Percentiles rank a stretch among this genome's conserved stretches.
phyloP scores from a whole-genome alignment of 2,888 invertebrate species.

The Oscheius onirici region DNA sequence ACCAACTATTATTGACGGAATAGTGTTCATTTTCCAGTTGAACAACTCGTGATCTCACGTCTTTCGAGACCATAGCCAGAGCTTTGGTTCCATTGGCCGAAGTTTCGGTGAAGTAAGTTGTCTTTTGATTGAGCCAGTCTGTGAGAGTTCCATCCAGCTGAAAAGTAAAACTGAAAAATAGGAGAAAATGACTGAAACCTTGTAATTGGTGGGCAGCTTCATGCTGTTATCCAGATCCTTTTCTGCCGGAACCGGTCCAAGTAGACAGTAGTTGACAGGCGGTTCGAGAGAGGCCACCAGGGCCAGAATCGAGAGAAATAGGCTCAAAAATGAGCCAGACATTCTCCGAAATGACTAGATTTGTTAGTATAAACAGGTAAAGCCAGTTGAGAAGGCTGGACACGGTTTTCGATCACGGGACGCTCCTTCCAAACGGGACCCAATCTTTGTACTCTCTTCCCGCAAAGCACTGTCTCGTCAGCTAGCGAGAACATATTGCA shows the following conservation, averaged over 20 bases:
- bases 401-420: not conserved
- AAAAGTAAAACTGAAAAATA: not conserved
- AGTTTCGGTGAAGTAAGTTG: slow-evolving; percentile 9
- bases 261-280: not conserved
- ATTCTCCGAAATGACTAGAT: not conserved
- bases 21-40: not conserved
- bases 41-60: not conserved
- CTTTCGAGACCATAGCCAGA: not conserved
- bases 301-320: not conserved
- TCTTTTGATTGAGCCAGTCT: slow-evolving; percentile 8
- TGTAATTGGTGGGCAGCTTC: slow-evolving; percentile 1
- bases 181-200: not conserved
- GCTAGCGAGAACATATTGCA: not conserved
- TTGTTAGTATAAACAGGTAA: not conserved
- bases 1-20: slow-evolving; percentile 14
- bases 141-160: slow-evolving; percentile 24
- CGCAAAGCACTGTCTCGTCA: not conserved
- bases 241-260: not conserved
- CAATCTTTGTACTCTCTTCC: not conserved
- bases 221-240: not conserved
- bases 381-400: not conserved
- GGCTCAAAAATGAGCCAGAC: not conserved
- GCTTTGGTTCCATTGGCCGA: not conserved
- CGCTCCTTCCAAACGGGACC: not conserved
- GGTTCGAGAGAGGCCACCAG: not conserved